A percentile compares a stretch with the other conserved stretches of the same genome.
Conservation (phyloP, 2,797 vertebrate genomes). For the Chloroceryle amazona region DNA sequence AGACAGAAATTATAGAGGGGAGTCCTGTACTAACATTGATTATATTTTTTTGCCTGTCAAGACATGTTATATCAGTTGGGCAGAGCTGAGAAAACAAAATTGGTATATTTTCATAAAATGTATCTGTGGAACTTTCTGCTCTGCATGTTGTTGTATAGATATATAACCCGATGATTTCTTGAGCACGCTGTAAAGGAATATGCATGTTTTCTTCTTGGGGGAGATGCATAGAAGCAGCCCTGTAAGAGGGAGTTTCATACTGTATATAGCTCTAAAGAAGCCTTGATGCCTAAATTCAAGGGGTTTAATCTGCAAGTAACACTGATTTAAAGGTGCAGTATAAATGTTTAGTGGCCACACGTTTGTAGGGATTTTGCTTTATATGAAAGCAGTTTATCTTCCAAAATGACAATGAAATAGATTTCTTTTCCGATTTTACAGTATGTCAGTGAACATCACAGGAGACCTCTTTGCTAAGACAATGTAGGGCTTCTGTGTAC, state of each 20-base stretch:
- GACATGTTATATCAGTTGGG: background rate
- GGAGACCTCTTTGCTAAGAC: background rate
- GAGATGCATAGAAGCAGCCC: background rate
- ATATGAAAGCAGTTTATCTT: background rate
- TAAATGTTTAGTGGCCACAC: background rate
- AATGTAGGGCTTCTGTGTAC: background rate
- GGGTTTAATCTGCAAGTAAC: background rate
- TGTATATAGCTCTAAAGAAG: background rate
- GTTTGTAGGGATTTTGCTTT: background rate
- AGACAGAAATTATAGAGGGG: background rate
- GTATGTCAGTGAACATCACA: background rate
- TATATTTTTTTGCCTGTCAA: slow-evolving; percentile 7
- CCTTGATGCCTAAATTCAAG: background rate
- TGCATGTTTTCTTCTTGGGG: background rate
- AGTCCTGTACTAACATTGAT: background rate
- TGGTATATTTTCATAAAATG: background rate
- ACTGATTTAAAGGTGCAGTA: background rate
- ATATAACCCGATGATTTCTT: background rate
- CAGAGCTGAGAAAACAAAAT: background rate
- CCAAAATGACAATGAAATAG: background rate
- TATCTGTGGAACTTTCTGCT: background rate
- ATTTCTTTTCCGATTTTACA: background rate
- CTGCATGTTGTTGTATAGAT: background rate
- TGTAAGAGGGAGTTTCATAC: background rate
- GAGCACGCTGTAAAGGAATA: background rate